A percentile compares a stretch with the other conserved stretches of the same genome.
Conservation (phyloP, 2,113 vertebrate species). For the Misgurnus anguillicaudatus region DNA sequence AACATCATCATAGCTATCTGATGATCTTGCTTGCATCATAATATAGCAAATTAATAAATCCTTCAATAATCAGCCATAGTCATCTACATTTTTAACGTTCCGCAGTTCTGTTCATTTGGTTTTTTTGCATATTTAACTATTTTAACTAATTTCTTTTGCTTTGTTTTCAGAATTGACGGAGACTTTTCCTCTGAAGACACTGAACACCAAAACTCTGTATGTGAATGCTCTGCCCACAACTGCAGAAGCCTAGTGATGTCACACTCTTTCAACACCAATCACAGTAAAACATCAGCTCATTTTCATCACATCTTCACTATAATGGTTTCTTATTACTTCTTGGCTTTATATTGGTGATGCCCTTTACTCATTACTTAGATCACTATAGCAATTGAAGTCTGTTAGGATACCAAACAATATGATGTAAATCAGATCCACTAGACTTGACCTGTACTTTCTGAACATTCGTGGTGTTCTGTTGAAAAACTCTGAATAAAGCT, state of each 20-base stretch:
- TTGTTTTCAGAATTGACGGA: constrained; percentile 82
- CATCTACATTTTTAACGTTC: too few relatives aligned
- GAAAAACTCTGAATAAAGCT: background rate
- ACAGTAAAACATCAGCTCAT: background rate
- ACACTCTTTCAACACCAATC: constrained; percentile 13
- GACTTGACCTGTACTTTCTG: background rate
- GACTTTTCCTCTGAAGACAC: constrained; percentile 78
- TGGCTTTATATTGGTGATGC: background rate
- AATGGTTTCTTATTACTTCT: background rate
- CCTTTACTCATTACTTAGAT: background rate
- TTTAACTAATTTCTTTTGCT: background rate
- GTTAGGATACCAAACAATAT: too few relatives aligned
- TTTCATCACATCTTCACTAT: background rate
- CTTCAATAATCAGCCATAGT: too few relatives aligned
- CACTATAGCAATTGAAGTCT: background rate
- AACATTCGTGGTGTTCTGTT: background rate
- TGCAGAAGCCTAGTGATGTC: constrained; percentile 69
- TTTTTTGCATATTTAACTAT: background rate
- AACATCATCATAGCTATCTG: too few relatives aligned
- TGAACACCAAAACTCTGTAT: constrained; percentile 87
- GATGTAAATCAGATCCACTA: background rate
- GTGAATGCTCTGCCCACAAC: constrained; percentile 84
- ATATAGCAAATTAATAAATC: too few relatives aligned
- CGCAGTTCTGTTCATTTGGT: too few relatives aligned
- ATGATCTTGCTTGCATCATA: too few relatives aligned